phyloP scores from a whole-genome alignment of 2,888 invertebrate genomes.

The Andrena bucephala region DNA sequence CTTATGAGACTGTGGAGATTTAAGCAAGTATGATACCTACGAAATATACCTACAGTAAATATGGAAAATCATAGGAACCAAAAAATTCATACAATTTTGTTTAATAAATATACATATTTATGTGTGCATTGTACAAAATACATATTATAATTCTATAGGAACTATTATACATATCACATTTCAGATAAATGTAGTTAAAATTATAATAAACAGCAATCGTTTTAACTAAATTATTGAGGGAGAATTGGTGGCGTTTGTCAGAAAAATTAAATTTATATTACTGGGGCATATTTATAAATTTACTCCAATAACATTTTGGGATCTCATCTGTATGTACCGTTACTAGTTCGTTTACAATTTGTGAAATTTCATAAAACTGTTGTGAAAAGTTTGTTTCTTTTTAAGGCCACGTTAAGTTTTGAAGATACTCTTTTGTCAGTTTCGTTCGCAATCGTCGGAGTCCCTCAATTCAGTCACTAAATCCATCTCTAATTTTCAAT shows the following conservation, averaged over 20 bases:
- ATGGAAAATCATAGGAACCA: background rate
- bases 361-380: background rate
- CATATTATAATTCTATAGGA: background rate
- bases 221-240: background rate
- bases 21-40: background rate
- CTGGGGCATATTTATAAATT: conserved; percentile 2
- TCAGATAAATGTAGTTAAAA: background rate
- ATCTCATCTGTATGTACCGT: background rate
- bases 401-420: no score
- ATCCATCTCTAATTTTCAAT: background rate
- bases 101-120: background rate
- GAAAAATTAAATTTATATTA: conserved; percentile 5
- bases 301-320: background rate
- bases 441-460: background rate
- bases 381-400: background rate
- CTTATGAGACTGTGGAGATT: background rate
- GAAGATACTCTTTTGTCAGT: background rate
- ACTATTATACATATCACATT: background rate
- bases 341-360: background rate
- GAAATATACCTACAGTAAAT: no score
- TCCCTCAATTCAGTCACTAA: background rate
- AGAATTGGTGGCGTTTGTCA: background rate
- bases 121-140: background rate
- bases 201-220: background rate
- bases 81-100: background rate